Conservation (phyloP, 2,113 vertebrate species). For the Scophthalmus maximus region DNA sequence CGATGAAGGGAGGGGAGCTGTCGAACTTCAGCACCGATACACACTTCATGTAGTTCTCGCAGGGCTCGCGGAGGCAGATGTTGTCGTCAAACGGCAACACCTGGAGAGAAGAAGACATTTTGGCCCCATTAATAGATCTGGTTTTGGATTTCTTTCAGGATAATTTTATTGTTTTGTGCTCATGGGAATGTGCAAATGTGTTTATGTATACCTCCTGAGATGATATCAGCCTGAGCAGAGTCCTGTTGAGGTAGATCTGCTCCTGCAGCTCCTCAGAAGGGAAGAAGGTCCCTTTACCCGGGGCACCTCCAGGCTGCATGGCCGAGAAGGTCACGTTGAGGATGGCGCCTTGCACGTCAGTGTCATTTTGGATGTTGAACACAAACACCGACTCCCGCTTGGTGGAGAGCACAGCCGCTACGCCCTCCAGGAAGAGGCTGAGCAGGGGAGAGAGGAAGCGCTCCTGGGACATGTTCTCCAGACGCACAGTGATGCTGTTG, state of each 20-base stretch:
- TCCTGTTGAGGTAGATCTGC: constrained; percentile 96
- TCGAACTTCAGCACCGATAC: constrained; percentile 95
- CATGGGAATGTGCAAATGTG: too few relatives aligned
- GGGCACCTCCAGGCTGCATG: constrained; percentile 86
- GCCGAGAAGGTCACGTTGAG: constrained; percentile 97
- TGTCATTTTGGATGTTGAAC: constrained; percentile 97
- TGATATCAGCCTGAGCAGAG: constrained; percentile 89
- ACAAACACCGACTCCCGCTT: constrained; percentile 90
- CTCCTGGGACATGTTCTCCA: constrained; percentile 99
- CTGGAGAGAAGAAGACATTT: constrained; percentile 33
- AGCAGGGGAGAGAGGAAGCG: constrained; percentile 94
- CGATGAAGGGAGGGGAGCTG: constrained; percentile 94
- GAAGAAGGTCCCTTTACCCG: constrained; percentile 86
- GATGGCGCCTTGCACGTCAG: constrained; percentile 91
- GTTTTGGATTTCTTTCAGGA: not conserved
- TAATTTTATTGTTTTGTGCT: not conserved
- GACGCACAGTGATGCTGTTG: constrained; percentile 96
- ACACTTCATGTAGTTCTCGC: constrained; percentile 99
- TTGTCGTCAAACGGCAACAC: constrained; percentile 98
- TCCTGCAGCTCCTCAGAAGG: constrained; percentile 96
- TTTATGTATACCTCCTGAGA: constrained; percentile 89
- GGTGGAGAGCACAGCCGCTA: constrained; percentile 93
- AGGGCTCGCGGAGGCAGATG: constrained; percentile 95
- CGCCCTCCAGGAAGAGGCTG: constrained; percentile 91
- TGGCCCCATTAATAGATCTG: not conserved